Evolutionary conservation across 2,888 invertebrate species (phyloP).

Genomic region (Lasius platythorax): DNA sequence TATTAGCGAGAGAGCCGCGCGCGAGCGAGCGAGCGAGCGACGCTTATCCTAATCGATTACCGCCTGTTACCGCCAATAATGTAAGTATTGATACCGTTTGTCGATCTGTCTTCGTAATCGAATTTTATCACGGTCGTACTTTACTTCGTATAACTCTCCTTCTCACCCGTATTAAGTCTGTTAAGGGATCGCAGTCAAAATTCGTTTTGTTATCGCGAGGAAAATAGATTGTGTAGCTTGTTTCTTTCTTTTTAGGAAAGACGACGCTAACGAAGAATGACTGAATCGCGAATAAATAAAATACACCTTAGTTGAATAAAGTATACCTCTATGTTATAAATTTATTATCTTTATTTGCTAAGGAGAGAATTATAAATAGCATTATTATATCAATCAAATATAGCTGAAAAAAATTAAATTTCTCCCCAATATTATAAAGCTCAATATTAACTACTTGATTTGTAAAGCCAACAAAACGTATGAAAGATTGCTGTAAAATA

Average conservation of each 20-base stretch:
- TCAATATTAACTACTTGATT: slow-evolving; percentile 19
- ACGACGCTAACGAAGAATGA: background rate
- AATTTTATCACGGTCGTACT: background rate
- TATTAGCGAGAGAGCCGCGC: background rate
- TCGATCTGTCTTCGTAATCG: background rate
- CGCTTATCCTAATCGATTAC: slow-evolving; percentile 29
- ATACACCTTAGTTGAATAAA: background rate
- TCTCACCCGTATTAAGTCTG: background rate
- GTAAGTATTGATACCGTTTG: background rate
- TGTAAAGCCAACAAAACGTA: background rate
- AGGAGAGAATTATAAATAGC: background rate
- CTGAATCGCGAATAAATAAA: background rate
- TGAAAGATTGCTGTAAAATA: slow-evolving; percentile 31
- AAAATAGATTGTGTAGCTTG: background rate
- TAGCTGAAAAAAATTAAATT: background rate
- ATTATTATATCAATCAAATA: slow-evolving; percentile 9
- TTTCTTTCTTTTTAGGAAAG: background rate
- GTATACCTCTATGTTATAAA: background rate
- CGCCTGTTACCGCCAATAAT: background rate
- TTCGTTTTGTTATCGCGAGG: background rate
- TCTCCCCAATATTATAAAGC: background rate
- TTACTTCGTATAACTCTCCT: background rate
- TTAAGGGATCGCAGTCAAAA: background rate
- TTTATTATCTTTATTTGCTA: background rate
- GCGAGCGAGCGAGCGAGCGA: background rate